Conservation (phyloP, 2,888 invertebrate species). For the Pheosia tremula region DNA sequence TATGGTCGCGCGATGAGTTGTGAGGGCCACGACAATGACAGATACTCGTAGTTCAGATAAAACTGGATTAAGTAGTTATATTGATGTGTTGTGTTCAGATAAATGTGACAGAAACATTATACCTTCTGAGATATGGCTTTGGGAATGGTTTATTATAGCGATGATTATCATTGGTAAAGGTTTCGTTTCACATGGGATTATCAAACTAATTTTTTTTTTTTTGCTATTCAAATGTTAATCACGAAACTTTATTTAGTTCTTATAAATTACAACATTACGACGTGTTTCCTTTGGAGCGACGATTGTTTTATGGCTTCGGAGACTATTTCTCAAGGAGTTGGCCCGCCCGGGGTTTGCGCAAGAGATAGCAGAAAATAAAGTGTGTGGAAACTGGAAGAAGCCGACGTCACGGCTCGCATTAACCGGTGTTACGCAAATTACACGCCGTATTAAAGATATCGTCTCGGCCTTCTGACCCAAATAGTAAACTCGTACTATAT, state of each 20-base stretch:
- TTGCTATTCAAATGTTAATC: background rate
- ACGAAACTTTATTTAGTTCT: background rate
- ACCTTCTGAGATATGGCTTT: background rate
- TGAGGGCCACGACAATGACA: background rate
- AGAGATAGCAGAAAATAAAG: conserved; percentile 68
- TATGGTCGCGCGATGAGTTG: background rate
- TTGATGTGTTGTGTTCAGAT: background rate
- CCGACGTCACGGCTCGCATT: conserved; percentile 52
- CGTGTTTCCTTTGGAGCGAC: conserved; percentile 43
- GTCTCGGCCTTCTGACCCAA: conserved; percentile 47
- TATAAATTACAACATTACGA: background rate
- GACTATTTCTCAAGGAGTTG: conserved; percentile 42
- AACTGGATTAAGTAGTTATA: background rate
- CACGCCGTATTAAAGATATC: conserved; percentile 51
- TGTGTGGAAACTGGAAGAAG: conserved; percentile 56
- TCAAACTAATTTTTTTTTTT: background rate
- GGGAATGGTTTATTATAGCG: background rate
- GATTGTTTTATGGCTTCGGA: conserved; percentile 45
- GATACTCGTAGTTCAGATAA: background rate
- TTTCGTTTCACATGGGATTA: background rate
- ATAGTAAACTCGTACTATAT: conserved; percentile 25
- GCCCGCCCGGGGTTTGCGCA: conserved; percentile 60
- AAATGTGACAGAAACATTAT: background rate
- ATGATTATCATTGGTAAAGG: background rate
- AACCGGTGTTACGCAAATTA: conserved; percentile 66